These are phyloP conservation scores for Drosophila prosaltans DNA, from an alignment of 1,140 invertebrate species.

Conservation along the genomic window DNA sequence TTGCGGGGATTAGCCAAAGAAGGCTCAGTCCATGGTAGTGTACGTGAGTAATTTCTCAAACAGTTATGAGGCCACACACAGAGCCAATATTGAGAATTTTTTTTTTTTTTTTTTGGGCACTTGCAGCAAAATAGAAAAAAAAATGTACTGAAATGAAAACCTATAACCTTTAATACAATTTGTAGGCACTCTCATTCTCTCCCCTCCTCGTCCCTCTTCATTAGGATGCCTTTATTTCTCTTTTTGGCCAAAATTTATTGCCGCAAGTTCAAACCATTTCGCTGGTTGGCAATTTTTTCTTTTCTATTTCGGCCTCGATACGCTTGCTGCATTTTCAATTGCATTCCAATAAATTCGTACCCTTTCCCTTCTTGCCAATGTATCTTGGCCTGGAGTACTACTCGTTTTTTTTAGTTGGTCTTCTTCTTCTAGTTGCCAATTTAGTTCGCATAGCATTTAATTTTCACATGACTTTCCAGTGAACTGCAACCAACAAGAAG, in stretches of 20 bases:
- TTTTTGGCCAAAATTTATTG: slow-evolving; percentile 65
- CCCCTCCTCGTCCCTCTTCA: slow-evolving; percentile 40
- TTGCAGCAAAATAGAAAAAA: slow-evolving; percentile 1
- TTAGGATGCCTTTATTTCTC: slow-evolving; percentile 54
- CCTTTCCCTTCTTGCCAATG: background rate
- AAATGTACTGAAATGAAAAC: slow-evolving; percentile 24
- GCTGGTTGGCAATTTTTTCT: slow-evolving; percentile 41
- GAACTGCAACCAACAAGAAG: slow-evolving; percentile 33
- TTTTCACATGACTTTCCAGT: slow-evolving; percentile 56
- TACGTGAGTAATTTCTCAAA: slow-evolving; percentile 71
- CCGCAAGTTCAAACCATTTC: slow-evolving; percentile 70
- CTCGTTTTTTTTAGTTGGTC: slow-evolving; percentile 8
- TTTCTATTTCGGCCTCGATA: slow-evolving; percentile 34
- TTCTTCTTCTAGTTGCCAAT: slow-evolving; percentile 24
- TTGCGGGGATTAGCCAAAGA: slow-evolving; percentile 35
- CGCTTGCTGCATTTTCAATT: slow-evolving; percentile 72
- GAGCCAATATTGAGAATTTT: slow-evolving; percentile 14
- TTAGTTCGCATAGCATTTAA: slow-evolving; percentile 54
- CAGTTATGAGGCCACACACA: slow-evolving; percentile 45
- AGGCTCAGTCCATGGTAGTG: slow-evolving; percentile 7
- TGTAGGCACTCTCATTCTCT: slow-evolving; percentile 49
- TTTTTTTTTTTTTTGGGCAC: slow-evolving; percentile 5
- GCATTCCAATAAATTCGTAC: slow-evolving; percentile 54
- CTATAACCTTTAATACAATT: slow-evolving; percentile 59
- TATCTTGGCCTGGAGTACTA: slow-evolving; percentile 44